phyloP scores from a whole-genome alignment of 1,140 invertebrate genomes.

The Mactra quadrangularis region DNA sequence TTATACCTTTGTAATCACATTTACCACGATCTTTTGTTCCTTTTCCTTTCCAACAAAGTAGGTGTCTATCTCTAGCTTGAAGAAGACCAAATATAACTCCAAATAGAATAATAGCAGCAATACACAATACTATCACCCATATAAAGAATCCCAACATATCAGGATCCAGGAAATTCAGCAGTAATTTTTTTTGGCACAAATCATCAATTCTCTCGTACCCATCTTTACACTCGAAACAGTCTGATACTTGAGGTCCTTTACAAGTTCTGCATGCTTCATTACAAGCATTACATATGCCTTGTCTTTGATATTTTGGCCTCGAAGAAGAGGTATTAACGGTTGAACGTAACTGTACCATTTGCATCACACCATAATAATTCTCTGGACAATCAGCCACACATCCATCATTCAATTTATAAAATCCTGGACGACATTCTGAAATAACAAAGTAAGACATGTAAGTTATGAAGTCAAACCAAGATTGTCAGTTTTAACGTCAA shows the following conservation, averaged over 20 bases:
- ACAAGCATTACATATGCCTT: conserved; percentile 75
- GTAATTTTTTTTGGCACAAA: conserved; percentile 74
- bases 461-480: too few species aligned
- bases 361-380: conserved; percentile 77
- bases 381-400: conserved; percentile 79
- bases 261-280: conserved; percentile 78
- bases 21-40: conserved; percentile 70
- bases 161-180: conserved; percentile 78
- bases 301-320: conserved; percentile 65
- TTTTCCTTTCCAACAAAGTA: conserved; percentile 77
- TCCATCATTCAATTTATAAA: conserved; percentile 75
- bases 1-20: conserved; percentile 75
- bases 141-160: conserved; percentile 78
- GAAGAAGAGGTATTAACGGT: conserved; percentile 57
- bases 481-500: too few species aligned
- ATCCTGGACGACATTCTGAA: conserved; percentile 79
- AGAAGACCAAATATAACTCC: conserved; percentile 75
- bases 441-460: conserved; percentile 14
- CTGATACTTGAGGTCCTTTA: conserved; percentile 69
- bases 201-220: conserved; percentile 71
- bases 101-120: conserved; percentile 75
- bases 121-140: conserved; percentile 79
- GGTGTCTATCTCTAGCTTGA: conserved; percentile 72
- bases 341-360: conserved; percentile 68
- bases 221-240: conserved; percentile 78